Evolutionary conservation across 53 echinoderm and acorn worm genomes (phyloP), one percentile per base, ranked within the genome.

Genomic region (Pentamera pediparva): DNA sequence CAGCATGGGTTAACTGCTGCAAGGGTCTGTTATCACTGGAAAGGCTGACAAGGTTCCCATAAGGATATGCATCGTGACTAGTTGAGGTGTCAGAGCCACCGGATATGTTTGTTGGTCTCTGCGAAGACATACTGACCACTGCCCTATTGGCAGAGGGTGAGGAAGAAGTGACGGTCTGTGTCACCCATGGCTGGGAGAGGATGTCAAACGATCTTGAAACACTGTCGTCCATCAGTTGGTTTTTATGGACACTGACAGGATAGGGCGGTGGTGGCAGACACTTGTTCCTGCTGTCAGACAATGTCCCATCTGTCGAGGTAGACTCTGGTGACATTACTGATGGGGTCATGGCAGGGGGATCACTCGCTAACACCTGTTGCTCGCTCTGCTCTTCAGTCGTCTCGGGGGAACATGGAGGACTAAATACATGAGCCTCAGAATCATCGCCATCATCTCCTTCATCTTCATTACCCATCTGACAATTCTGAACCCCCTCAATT

Each of bases 161-260:
- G 21, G 47, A 25, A 11, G 70, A 48, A 13, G 82, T 37, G 32
- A 77, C 38, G 27, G 76, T 26, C 37, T 74, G 63, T 37, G 33
- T 78, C 25, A 87, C 31, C 87, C 82, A 87, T 1, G 78, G 87
- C 32, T 82, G 82, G 12, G 87, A 83, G 32, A 87, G 60, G 20
- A 78, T 70, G 51, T 78, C 69, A 18, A 78, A 49, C 3, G 56
- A 56, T 29, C 65, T 43, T 25, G 82, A 78, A 20, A 74, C 21
- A 15, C 62, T 50, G 10, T 30, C 20, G 1, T 37, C 18, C 9
- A 21, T 15, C 24, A 19, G 41, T 47, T 41, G 40, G 37, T 45
- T 25, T 26, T 67, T 67, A 28, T 29, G 37, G 10, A 41, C 22
- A 40, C 30, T 18, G 8, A 29, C 34, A 36, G 73, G 73, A 12